Base-by-base conservation (phyloP, 2,888 invertebrate species). In the Holacanthella duospinosa region DNA sequence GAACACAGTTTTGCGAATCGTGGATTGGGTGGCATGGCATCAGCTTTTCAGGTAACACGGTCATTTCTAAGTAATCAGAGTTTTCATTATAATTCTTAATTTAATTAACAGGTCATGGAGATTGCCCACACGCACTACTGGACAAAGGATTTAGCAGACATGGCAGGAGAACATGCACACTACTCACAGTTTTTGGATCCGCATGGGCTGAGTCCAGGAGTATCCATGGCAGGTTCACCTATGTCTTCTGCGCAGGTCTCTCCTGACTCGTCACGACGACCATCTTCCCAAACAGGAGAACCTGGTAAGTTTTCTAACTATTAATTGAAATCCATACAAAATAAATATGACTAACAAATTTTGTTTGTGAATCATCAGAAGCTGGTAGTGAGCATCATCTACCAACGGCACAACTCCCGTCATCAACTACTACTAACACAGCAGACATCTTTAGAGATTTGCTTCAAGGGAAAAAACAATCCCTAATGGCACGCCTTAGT, bases 101-200 rank as follows among this genome's bases (percentile, higher is more conserved):
- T 6, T 16, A 29, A 19, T 6, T 9, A 36, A 36, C 93, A 95
- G 79, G 82, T 97, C 70, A 86, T 97, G 74, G 99, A 99, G 82
- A 94, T 99, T 75, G 92, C 94, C 1, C 97, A 99, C 77, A 99
- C 99, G 0, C 97, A 99, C 79, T 99, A 88, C 77, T 95, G 94
- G 93, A 89, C 88, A 73, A 89, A 90, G 75, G 93, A 93, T 76
- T 77, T 90, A 9, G 81, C 83, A 0, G 84, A 83, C 64, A 55
- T 71, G 19, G 64, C 63, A 1, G 66, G 66, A 24, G 71, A 71
- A 9, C 65, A 68, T 29, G 62, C 68, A 0, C 73, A 73, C 26
- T 73, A 73, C 57, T 69, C 73, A 0, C 73, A 73, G 48, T 73
- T 65, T 53, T 53, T 73, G 56, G 73, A 73, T 57, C 73, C 73